Base-by-base conservation (phyloP, 2,888 invertebrate species). In the Thymelicus sylvestris region DNA sequence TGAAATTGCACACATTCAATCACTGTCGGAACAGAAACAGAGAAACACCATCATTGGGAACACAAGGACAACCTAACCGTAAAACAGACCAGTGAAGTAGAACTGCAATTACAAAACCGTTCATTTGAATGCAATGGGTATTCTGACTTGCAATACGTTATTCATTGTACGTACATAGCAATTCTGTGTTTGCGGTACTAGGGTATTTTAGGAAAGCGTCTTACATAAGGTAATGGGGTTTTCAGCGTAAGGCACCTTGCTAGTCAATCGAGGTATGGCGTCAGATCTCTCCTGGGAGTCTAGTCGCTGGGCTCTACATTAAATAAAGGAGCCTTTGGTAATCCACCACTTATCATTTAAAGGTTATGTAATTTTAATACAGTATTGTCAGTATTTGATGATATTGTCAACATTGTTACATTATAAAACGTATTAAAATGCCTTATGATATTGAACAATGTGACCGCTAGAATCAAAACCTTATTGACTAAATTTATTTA, bases 71-170 rank as follows among this genome's bases (percentile, higher is more conserved):
- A 55, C 44, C 67, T 70, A 62, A 68, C 57, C 47, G 62, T 57
- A 64, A 52, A 65, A 68, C 66, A 38, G 64, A 10, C 65, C 73
- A 59, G 66, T 72, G 60, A 66, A 74, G 72, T 67, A 69, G 72
- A 71, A 70, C 70, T 24, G 24, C 31, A 65, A 70, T 70, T 61
- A 52, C 70, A 72, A 74, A 71, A 72, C 70, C 73, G 50, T 71
- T 60, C 67, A 71, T 74, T 72, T 71, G 63, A 70, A 67, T 72
- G 67, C 67, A 70, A 63, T 64, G 63, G n/a, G 44, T 67, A 67
- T 59, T 48, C 64, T 38, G 55, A 38, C 57, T 44, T 50, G 64
- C 24, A 59, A 59, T 57, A 19, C 38, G 38, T 59, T 44, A 59
- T 64, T 64, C 63, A 59, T 39, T 62, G 15, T 41, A 50, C 31